Evolutionary conservation across 2,797 vertebrate genomes (phyloP).

Genomic region (Clamator glandarius): DNA sequence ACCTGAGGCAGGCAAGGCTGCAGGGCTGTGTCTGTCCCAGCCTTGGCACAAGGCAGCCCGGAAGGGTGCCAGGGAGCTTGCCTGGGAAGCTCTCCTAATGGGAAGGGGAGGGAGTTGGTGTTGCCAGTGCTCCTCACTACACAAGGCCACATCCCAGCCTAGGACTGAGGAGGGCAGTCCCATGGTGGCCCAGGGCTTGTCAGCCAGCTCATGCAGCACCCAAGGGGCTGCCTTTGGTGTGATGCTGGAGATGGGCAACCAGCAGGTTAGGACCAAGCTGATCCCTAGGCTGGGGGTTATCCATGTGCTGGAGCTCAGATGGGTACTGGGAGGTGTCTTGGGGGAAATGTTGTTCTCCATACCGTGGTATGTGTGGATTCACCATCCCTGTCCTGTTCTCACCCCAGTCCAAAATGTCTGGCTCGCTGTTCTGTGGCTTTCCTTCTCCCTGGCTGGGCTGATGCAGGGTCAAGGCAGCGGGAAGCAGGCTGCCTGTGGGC

Average conservation of each 20-base stretch:
- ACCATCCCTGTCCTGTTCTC: not conserved
- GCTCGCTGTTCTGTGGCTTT: not conserved
- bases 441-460: not conserved
- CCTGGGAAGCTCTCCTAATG: not conserved
- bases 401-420: not conserved
- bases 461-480: not conserved
- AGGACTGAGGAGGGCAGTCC: not conserved
- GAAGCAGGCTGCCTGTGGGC: not conserved
- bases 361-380: fast-evolving
- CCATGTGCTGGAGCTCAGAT: not conserved
- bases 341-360: not conserved
- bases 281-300: not conserved
- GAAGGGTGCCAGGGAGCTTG: not conserved
- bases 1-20: not conserved
- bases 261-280: not conserved
- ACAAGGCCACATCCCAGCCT: not conserved
- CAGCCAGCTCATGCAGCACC: not conserved
- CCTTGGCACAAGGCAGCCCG: not conserved
- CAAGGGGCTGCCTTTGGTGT: not conserved
- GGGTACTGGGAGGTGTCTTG: not conserved
- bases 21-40: not conserved
- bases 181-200: not conserved
- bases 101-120: not conserved
- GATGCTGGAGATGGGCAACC: not conserved
- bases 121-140: not conserved